Base-by-base conservation (phyloP, 2,113 vertebrate genomes). In the Sialia sialis region DNA sequence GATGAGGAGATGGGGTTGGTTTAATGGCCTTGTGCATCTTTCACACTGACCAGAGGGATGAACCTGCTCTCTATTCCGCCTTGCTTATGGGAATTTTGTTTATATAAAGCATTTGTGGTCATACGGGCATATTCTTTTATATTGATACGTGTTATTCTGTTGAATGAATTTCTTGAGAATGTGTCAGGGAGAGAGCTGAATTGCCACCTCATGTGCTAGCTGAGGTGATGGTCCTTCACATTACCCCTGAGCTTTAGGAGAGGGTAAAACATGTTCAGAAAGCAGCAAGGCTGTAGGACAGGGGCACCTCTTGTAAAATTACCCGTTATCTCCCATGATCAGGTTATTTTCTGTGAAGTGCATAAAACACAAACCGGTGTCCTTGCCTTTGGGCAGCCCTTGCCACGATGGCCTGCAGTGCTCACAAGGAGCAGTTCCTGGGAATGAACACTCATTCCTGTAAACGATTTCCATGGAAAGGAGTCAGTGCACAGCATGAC, bases 401-500 rank as follows among this genome's bases (percentile, higher is more conserved):
- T 66, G 70, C 52, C 34, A 0, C 14, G 15, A 0, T 27, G 58
- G 0, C 54, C 59, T 36, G 58, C 68, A 64, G 66, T 3, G 68
- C 55, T 81, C 30, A 1, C 25, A 8, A 15, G 67, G 73, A 84
- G 79, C 67, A 32, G n/a, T 20, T 90, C 32, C 73, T 69, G 84
- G 46, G 67, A n/a, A 20, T 15, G 51, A 68, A 0, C 30, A 25
- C 29, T 52, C 19, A 7, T 9, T 68, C 25, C 15, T 39, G 29
- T 6, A 21, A 11, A 18, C 3, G 5, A 52, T 56, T 68, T 26
- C 70, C 0, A 0, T 51, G 73, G 4, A 51, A 4, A 49, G 80
- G 7, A 95, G 36, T 17, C 22, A 15, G 30, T 7, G 25, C 66
- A 4, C 5, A 0, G 0, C 1, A 0, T 10, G 49, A 87, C 25